Evolutionary conservation across 1,140 invertebrate species (phyloP), one percentile per base, ranked within the genome.

Genomic region (Sinella curviseta): DNA sequence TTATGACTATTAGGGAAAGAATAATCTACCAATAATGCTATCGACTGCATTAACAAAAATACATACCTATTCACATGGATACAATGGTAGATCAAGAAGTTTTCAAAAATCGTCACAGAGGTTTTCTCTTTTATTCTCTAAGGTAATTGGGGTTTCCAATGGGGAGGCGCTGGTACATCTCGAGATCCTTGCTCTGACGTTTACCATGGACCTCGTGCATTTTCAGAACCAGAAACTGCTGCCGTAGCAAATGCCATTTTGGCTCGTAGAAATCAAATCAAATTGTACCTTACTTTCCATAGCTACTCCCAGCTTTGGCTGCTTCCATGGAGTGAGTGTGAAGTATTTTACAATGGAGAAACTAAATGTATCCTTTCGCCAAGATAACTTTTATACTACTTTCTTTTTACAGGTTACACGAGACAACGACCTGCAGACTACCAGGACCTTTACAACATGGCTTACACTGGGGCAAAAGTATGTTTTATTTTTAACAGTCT

Each of bases 251-350:
- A 83, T 90, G 80, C 84, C 89, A 0, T 88, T 90, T 1, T 35
- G 83, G n/a, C 77, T 36, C 65, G 30, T 79, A 82, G 85, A 86
- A 87, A 89, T 86, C 82, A 90, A 20, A 82, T 93, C 0, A 91
- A 92, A 82, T 91, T 92, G 8, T 97, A 95, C 81, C 85, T 96
- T 30, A 93, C 94, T 0, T 90, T 97, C 82, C 95, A 97, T 86
- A 94, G 94, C 67, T 97, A 97, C 84, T 93, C 94, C 0, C 94
- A 96, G 87, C 94, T 95, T 87, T 91, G 95, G 84, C 88, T 96
- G 14, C 91, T 94, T 78, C 94, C 94, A 0, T 96, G 94, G 93
- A 93, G 94, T n/a, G n/a, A n/a, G n/a, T n/a, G n/a, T n/a, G n/a
- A n/a, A n/a, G n/a, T n/a, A n/a, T n/a, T n/a, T n/a, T n/a, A n/a